Percentiles rank a stretch among this genome's conserved stretches.
Conservation (phyloP, 2,113 vertebrate species). For the Pachypanchax playfairii region DNA sequence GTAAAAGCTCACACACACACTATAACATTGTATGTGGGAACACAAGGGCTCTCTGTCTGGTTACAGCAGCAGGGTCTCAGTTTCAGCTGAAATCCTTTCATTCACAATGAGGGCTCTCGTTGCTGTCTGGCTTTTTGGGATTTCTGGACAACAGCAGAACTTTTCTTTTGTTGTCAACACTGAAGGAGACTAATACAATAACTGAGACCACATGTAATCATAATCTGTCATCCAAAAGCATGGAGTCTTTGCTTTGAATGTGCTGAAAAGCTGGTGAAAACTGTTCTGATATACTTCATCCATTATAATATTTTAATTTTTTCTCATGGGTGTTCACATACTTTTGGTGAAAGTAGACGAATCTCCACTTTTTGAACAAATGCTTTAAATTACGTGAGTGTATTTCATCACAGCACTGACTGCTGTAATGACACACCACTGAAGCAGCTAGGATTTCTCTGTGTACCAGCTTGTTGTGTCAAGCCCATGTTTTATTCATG, state of each 20-base stretch:
- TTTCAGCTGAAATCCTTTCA: conserved; percentile 53
- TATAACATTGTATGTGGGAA: conserved; percentile 29
- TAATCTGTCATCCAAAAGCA: conserved; percentile 29
- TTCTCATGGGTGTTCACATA: conserved; percentile 23
- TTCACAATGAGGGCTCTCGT: conserved; percentile 33
- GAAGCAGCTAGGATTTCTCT: conserved; percentile 10
- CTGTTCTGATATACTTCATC: conserved; percentile 1
- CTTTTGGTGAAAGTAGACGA: conserved; percentile 11
- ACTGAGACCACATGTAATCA: conserved; percentile 16
- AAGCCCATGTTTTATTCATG: conserved; percentile 13
- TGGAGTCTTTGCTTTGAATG: conserved; percentile 11
- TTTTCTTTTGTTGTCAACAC: conserved; percentile 60
- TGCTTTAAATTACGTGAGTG: conserved; percentile 10
- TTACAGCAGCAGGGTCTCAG: conserved; percentile 40
- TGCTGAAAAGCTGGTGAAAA: conserved; percentile 16
- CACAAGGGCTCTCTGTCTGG: conserved; percentile 56
- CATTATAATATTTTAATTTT: conserved; percentile 15
- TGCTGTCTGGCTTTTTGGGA: conserved; percentile 11
- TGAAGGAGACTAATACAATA: conserved; percentile 30
- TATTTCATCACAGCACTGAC: background rate
- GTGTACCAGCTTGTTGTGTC: conserved; percentile 2
- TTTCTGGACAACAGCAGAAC: conserved; percentile 29
- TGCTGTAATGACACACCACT: background rate
- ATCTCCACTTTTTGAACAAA: conserved; percentile 10
- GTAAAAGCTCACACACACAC: conserved; percentile 13